phyloP scores from a whole-genome alignment of 2,888 invertebrate species.

The Chalcis sispes region DNA sequence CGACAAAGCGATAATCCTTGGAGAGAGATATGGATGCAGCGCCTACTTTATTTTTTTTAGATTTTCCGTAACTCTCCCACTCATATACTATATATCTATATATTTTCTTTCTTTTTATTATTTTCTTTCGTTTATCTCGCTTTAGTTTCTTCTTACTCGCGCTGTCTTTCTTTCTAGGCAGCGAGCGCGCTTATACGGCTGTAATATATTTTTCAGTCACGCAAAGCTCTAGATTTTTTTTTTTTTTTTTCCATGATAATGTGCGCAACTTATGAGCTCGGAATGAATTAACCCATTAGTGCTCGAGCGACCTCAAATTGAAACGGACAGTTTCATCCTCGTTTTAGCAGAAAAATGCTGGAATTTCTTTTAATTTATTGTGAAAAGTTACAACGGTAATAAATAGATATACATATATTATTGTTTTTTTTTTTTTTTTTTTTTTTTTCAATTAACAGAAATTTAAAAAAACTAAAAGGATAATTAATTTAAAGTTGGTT shows the following conservation, averaged over 20 bases:
- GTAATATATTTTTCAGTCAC: conserved; percentile 18
- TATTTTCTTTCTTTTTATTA: neutral
- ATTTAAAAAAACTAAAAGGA: too few species aligned
- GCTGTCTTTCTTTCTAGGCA: neutral
- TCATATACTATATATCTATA: neutral
- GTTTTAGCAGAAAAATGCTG: too few species aligned
- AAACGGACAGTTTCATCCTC: too few species aligned
- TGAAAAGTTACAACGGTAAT: too few species aligned
- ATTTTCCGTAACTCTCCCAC: neutral
- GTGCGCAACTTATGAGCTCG: too few species aligned
- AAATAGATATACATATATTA: too few species aligned
- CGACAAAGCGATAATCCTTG: conserved; percentile 16
- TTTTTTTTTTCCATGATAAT: conserved; percentile 6
- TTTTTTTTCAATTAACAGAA: neutral
- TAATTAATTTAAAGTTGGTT: too few species aligned
- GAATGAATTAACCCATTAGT: too few species aligned
- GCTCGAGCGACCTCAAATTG: neutral
- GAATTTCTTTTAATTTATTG: too few species aligned
- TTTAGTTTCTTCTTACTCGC: neutral
- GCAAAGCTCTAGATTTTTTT: conserved; percentile 9
- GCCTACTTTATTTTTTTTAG: neutral
- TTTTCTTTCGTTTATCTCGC: neutral
- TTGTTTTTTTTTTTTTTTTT: neutral
- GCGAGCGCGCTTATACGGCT: neutral
- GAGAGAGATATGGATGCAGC: neutral